Percentiles rank a stretch among this genome's conserved stretches.
phyloP scores from a whole-genome alignment of 2,888 invertebrate genomes.

The Mythimna impura region DNA sequence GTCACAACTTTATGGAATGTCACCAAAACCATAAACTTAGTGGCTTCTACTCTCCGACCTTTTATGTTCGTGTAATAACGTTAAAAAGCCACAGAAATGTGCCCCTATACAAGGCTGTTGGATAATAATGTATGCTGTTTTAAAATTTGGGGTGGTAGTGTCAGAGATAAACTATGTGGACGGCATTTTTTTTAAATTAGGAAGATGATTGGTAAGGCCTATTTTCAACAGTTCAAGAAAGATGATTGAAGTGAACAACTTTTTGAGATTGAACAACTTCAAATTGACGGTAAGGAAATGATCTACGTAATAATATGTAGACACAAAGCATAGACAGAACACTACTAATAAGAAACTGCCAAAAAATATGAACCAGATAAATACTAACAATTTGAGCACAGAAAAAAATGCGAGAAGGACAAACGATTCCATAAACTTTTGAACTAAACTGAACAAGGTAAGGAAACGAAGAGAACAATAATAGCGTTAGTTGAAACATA shows the following conservation, averaged over 20 bases:
- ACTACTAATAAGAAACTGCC: too few species aligned
- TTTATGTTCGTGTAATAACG: conserved; percentile 57
- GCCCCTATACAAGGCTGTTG: conserved; percentile 53
- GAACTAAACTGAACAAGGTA: too few species aligned
- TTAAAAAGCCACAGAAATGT: conserved; percentile 61
- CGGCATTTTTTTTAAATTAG: not conserved
- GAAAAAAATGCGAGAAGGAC: too few species aligned
- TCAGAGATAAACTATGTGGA: conserved; percentile 21
- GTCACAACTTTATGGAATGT: conserved; percentile 55
- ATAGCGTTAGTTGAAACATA: not conserved
- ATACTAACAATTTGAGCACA: too few species aligned
- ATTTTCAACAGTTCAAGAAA: not conserved
- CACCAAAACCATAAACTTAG: conserved; percentile 51
- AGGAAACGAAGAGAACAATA: too few species aligned
- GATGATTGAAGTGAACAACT: not conserved
- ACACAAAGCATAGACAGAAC: not conserved
- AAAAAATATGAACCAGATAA: too few species aligned
- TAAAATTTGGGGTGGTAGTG: conserved; percentile 37
- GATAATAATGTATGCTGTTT: conserved; percentile 50
- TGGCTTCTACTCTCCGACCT: conserved; percentile 51
- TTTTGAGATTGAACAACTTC: not conserved
- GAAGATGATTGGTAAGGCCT: not conserved
- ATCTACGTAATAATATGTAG: not conserved
- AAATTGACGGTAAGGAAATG: not conserved
- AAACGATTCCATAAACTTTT: too few species aligned